Evolutionary conservation across 2,113 vertebrate species (phyloP).

Genomic region (Cyprinus carpio): DNA sequence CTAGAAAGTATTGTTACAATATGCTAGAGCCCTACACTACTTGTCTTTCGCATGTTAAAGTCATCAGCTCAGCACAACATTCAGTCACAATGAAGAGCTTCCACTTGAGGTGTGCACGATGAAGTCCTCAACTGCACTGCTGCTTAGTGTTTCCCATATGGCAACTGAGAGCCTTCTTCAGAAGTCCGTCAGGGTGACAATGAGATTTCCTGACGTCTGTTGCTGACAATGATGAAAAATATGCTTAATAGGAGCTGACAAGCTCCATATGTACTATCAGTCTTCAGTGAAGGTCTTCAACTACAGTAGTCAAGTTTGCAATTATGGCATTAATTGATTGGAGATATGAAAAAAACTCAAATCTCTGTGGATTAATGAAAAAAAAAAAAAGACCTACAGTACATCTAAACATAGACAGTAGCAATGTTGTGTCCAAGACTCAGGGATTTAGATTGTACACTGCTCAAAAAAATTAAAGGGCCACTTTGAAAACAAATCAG

Average conservation of each 20-base stretch:
- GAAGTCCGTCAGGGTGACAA: conserved; percentile 21
- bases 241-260: conserved; percentile 69
- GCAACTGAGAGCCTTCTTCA: not conserved
- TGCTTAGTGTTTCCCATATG: not conserved
- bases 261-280: conserved; percentile 66
- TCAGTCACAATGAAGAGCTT: not conserved
- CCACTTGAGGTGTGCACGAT: not conserved
- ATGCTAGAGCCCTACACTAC: not conserved
- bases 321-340: not conserved
- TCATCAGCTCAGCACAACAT: not conserved
- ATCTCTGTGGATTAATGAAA: not conserved
- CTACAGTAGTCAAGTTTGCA: not conserved
- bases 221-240: conserved; percentile 71
- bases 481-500: no score
- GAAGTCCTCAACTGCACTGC: not conserved
- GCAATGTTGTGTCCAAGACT: conserved; percentile 40
- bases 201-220: conserved; percentile 58
- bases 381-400: not conserved
- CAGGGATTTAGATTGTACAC: conserved; percentile 65
- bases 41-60: not conserved
- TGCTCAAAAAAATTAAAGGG: no score
- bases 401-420: not conserved
- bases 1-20: not conserved
- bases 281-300: not conserved
- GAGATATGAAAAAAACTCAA: not conserved